Base-by-base conservation (phyloP, 2,888 invertebrate species). In the Timandra comae region DNA sequence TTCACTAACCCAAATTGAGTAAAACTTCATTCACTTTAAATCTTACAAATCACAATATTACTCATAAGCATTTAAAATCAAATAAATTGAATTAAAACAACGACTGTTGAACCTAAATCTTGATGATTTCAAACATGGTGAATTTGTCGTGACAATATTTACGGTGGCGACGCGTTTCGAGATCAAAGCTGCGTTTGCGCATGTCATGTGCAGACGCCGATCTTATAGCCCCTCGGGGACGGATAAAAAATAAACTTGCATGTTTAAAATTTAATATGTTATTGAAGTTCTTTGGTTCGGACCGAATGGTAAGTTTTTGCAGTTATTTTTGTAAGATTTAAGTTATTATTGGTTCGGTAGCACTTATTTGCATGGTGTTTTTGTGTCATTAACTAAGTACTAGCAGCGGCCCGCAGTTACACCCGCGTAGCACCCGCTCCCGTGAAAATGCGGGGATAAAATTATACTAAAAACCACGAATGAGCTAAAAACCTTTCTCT, bases 81-180 rank as follows among this genome's bases (percentile, higher is more conserved):
- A 64, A 77, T 79, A 79, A 80, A 80, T 80, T 61, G 61, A 61
- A 75, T 74, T 61, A 65, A 75, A 66, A 65, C 69, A 66, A 56
- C 63, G 57, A 56, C 63, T 45, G 49, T 41, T 49, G 50, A 43
- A 51, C 58, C 59, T 64, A 66, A 61, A 64, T 60, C 61, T 56
- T 47, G 46, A 62, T 60, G 63, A 79, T 81, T 75, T 80, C 78
- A 79, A 77, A 77, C 74, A 71, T 62, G 71, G 63, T 66, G 76
- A 80, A 82, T 82, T 82, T 81, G 81, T 82, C 81, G 56, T 62
- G 76, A 77, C 80, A 71, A 69, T 66, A 81, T 82, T 82, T 81
- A 82, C 60, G 67, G 63, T 49, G 74, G 66, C 73, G 65, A 56
- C 43, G 54, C 35, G 37, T 34, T 33, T 49, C 30, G 52, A 70